Evolutionary conservation across 2,113 vertebrate genomes (phyloP), one percentile per base, ranked within the genome.

Genomic region (Zapornia atra): DNA sequence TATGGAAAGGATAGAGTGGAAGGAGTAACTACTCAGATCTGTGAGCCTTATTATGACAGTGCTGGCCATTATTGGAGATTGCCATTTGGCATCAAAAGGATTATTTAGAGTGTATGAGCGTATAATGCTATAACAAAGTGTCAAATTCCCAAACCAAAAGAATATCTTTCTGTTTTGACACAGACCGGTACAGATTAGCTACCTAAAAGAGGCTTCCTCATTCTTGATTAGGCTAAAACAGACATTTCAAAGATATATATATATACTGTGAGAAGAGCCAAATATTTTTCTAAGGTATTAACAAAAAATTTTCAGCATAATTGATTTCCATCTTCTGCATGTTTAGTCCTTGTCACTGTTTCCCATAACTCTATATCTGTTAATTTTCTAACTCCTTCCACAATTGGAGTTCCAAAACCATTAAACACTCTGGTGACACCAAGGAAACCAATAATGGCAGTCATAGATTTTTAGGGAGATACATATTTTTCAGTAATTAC

Each of bases 231-330:
- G 25, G 25, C 56, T 89, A 70, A 78, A 63, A 59, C 28, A 77
- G 44, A 29, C 17, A n/a, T 72, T 61, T 86, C 42, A 78, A 93
- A 94, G 31, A 21, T 12, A 38, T 48, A 88, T 12, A 38, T 48
- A 88, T 22, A 25, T 84, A 63, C 26, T 64, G 40, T 26, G 44
- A 87, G 5, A 11, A 95, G 57, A 90, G 22, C 16, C 75, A 96
- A 88, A 42, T 51, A 71, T 59, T 92, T 95, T 82, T 80, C 77
- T 61, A 63, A 92, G 77, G 36, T 46, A 69, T 73, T 86, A 90
- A 77, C 44, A 94, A 54, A 38, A 82, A 76, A 75, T 46, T 36
- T 88, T 94, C 93, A 92, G 78, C 71, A 85, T 65, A 90, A 86
- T 36, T 90, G 44, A 86, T 48, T 94, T 96, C 69, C 33, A 44